These are phyloP conservation scores for Porites cylindrica DNA, from an alignment of 92 coral and sea anemone genomes.

Conservation along the genomic window DNA sequence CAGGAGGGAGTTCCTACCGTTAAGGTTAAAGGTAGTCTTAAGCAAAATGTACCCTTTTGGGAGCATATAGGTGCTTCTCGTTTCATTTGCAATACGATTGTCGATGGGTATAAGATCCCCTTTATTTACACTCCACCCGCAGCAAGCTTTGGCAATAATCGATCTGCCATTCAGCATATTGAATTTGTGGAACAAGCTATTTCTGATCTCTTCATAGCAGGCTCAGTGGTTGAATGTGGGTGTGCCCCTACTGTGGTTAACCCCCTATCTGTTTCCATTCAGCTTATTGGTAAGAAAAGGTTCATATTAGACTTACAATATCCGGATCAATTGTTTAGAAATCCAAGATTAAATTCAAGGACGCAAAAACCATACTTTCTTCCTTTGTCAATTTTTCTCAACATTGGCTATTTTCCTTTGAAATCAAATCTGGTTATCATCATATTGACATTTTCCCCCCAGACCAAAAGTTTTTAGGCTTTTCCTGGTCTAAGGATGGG, in stretches of 20 bases:
- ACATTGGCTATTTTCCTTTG: conserved; percentile 50
- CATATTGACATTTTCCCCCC: conserved; percentile 20
- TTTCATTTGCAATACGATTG: conserved; percentile 13
- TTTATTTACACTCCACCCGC: not conserved
- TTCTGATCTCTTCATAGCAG: conserved; percentile 35
- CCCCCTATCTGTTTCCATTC: not conserved
- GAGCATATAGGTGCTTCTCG: conserved; percentile 24
- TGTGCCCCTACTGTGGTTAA: conserved; percentile 30
- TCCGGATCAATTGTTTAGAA: conserved; percentile 3
- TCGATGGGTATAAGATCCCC: not conserved
- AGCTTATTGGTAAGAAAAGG: conserved; percentile 61
- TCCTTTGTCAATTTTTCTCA: not conserved
- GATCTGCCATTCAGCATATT: conserved; percentile 42
- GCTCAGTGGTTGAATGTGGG: conserved; percentile 44
- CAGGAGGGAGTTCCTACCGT: conserved; percentile 18
- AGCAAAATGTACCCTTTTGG: conserved; percentile 7
- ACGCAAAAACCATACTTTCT: conserved; percentile 44
- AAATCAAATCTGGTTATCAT: conserved; percentile 66
- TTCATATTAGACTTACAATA: conserved; percentile 59
- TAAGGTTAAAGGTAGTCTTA: conserved; percentile 1
- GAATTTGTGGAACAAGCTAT: conserved; percentile 54
- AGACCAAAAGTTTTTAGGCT: conserved; percentile 54
- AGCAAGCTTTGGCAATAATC: conserved; percentile 17
- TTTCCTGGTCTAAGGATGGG: conserved; percentile 54
- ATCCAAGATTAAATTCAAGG: conserved; percentile 56